phyloP scores from a whole-genome alignment of 2,888 invertebrate genomes.

The Nemapogon koenigi region DNA sequence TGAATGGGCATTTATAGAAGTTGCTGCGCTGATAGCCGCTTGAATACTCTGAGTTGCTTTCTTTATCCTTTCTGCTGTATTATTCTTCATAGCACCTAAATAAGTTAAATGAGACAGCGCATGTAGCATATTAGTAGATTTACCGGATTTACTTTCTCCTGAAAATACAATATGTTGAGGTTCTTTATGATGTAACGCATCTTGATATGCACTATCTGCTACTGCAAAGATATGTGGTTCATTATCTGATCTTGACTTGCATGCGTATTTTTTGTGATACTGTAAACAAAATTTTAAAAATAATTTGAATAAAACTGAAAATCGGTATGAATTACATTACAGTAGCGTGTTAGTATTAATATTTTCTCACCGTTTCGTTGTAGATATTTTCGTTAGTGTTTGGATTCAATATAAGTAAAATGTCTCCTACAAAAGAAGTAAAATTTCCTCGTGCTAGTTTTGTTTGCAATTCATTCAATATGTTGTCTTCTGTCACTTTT shows the following conservation, averaged over 20 bases:
- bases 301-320: too few relatives aligned
- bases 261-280: slow-evolving; percentile 81
- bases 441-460: slow-evolving; percentile 71
- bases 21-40: slow-evolving; percentile 83
- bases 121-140: slow-evolving; percentile 84
- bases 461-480: slow-evolving; percentile 72
- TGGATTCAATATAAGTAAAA: slow-evolving; percentile 80
- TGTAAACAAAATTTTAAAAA: too few relatives aligned
- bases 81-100: slow-evolving; percentile 77
- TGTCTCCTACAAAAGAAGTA: slow-evolving; percentile 83
- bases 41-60: slow-evolving; percentile 76
- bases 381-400: slow-evolving; percentile 78
- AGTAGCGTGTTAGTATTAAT: neutral
- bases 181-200: slow-evolving; percentile 86
- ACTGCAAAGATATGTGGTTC: slow-evolving; percentile 90
- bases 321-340: neutral
- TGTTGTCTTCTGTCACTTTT: slow-evolving; percentile 72
- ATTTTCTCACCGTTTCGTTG: slow-evolving; percentile 67
- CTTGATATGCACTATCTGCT: slow-evolving; percentile 89
- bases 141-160: slow-evolving; percentile 92
- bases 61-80: slow-evolving; percentile 68
- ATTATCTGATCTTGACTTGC: slow-evolving; percentile 87
- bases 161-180: slow-evolving; percentile 87
- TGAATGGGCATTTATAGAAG: slow-evolving; percentile 84
- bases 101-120: slow-evolving; percentile 81